Base-by-base conservation (phyloP, 2,797 vertebrate genomes). In the Hippoglossus hippoglossus region DNA sequence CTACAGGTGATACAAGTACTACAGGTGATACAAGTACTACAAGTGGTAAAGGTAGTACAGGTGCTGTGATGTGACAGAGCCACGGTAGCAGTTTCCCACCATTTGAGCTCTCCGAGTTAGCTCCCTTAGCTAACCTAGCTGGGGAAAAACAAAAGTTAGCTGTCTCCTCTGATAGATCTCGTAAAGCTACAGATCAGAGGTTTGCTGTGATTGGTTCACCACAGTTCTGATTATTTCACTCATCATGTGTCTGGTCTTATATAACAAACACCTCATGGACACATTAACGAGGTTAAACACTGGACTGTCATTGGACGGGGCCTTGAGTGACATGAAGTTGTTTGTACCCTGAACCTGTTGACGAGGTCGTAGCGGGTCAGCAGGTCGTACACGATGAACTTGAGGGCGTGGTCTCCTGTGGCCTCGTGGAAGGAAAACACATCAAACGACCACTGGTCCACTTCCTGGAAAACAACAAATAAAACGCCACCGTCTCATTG, bases 321-420 rank as follows among this genome's bases (percentile, higher is more conserved):
- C 16, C 5, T 46, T 6, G 4, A 46, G n/a, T 7, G 1, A 63
- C 10, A 79, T 67, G 36, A 81, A 78, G 68, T 5, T 24, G 26
- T 83, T 83, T 94, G 94, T 91, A 99, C 98, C 97, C 98, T 99
- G 94, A 99, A 99, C 92, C 97, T 96, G 94, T 90, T 97, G 94
- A 99, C 94, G 91, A 99, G 96, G 89, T 99, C 98, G 6, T 99
- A 99, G 95, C 97, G 96, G 73, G 97, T 99, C 92, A 99, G 96
- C 50, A 99, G 94, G 86, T 99, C 98, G 63, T 99, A 97, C 80
- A 99, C 97, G 91, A 99, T 96, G 89, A 99, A 99, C 93, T 99
- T 99, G 86, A 99, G 94, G 63, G 97, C 97, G 64, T 99, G 98
- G 60, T 98, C 97, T 84, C 95, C 95, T 16, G 97, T 98, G 55